Base-by-base conservation (phyloP, 2,113 vertebrate genomes). In the Piprites chloris region DNA sequence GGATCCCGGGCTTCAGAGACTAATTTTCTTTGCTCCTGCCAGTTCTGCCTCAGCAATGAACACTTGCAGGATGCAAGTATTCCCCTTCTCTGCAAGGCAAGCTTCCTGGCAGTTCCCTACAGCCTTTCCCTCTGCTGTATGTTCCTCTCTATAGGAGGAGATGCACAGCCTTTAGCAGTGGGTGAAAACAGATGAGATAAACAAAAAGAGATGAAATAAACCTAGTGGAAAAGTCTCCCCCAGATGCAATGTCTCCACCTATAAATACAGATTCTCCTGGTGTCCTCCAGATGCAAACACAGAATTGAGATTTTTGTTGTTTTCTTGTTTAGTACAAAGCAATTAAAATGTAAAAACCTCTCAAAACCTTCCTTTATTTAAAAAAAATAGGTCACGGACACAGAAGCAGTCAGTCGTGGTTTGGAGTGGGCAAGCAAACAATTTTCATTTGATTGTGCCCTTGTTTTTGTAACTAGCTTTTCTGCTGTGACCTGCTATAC, bases 391-490 rank as follows among this genome's bases (percentile, higher is more conserved):
- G 92, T 85, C 91, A 97, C 2, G 78, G 95, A 96, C 90, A 74
- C 77, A 91, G 84, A 85, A 94, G 78, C 53, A 84, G 28, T 90
- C 93, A 95, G 90, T 87, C 91, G 75, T 37, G 87, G 62, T 85
- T 93, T 96, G 90, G 90, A 97, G 90, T 87, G 90, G 96, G 90
- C 94, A 96, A 96, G 92, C 86, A 96, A 97, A 96, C 92, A 95
- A 96, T 93, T 97, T 97, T 96, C 87, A 96, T 96, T 97, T 96
- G 96, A 97, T 94, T 96, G 94, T 93, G 96, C 95, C 95, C 96
- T 98, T 97, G 96, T 96, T 96, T 97, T 98, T 87, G 90, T 96
- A 95, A 97, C 93, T 97, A 96, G 97, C 96, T 98, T 98, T 96
- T 97, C 96, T 97, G 97, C 96, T 97, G 87, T 97, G 97, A 98